Percentiles rank a stretch among this genome's conserved stretches.
These are phyloP conservation scores for Melospiza georgiana DNA, from an alignment of 2,113 vertebrate species.

Conservation along the genomic window DNA sequence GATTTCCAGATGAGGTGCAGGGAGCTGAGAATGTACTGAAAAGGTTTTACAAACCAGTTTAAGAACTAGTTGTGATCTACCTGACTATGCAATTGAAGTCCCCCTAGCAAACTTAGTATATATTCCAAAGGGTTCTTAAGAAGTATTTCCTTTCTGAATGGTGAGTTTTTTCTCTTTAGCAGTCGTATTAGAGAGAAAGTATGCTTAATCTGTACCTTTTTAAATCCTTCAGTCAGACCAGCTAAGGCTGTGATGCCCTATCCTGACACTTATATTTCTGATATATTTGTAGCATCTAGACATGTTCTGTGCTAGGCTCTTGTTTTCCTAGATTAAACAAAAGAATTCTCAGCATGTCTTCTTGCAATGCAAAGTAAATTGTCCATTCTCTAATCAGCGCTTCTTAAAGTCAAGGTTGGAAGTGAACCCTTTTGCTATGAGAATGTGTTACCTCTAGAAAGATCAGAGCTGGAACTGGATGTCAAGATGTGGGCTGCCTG, in stretches of 20 bases:
- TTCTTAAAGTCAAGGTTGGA: background rate
- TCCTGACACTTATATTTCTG: background rate
- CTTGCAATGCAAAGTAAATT: background rate
- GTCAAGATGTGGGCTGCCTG: background rate
- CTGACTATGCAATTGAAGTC: background rate
- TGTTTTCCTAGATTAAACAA: background rate
- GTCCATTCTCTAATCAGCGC: background rate
- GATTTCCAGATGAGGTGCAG: background rate
- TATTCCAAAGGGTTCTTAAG: background rate
- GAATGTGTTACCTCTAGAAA: background rate
- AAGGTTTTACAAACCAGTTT: background rate
- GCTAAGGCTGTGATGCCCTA: background rate
- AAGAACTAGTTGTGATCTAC: background rate
- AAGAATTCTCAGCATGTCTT: background rate
- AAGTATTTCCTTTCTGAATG: background rate
- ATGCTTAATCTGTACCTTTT: background rate
- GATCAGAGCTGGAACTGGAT: background rate
- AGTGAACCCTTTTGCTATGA: background rate
- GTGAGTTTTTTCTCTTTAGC: background rate
- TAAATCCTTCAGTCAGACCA: background rate
- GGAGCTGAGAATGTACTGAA: background rate
- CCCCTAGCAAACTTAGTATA: rapidly evolving
- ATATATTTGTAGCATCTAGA: background rate
- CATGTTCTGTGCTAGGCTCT: background rate
- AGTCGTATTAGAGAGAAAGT: background rate